Evolutionary conservation across 1,140 invertebrate genomes (phyloP).

Genomic region (Bemisia tabaci): DNA sequence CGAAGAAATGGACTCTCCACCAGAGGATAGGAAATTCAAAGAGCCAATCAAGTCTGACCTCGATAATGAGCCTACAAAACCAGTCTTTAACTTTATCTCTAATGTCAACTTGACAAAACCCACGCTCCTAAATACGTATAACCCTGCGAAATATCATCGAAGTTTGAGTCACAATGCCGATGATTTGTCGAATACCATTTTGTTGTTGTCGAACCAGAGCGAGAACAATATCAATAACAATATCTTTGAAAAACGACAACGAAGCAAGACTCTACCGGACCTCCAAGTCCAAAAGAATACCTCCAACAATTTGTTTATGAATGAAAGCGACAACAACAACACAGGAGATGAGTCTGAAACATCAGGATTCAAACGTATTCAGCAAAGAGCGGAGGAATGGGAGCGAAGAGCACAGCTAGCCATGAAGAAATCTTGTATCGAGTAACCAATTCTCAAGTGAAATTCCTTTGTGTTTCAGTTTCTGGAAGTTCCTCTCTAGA

Average conservation of each 20-base stretch:
- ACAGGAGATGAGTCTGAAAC: conserved; percentile 30
- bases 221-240: conserved; percentile 11
- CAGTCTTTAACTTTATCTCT: background rate
- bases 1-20: conserved; percentile 31
- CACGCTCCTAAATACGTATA: background rate
- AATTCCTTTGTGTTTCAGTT: too few relatives aligned
- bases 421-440: conserved; percentile 4
- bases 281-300: background rate
- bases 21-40: conserved; percentile 27
- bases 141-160: conserved; percentile 7
- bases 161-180: conserved; percentile 12
- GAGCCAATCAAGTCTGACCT: conserved; percentile 20
- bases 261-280: conserved; percentile 11
- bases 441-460: too few relatives aligned
- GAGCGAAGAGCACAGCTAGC: conserved; percentile 53
- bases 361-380: conserved; percentile 48
- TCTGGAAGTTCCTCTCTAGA: too few relatives aligned
- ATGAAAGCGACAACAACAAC: conserved; percentile 26
- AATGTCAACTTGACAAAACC: background rate
- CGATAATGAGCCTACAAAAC: background rate
- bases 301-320: conserved; percentile 23
- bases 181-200: background rate
- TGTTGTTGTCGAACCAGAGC: conserved; percentile 9
- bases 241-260: conserved; percentile 15
- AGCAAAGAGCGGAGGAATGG: conserved; percentile 57